Percentiles rank a stretch among this genome's conserved stretches.
Conservation (phyloP, 2,888 invertebrate genomes). For the Drosophila ezoana region DNA sequence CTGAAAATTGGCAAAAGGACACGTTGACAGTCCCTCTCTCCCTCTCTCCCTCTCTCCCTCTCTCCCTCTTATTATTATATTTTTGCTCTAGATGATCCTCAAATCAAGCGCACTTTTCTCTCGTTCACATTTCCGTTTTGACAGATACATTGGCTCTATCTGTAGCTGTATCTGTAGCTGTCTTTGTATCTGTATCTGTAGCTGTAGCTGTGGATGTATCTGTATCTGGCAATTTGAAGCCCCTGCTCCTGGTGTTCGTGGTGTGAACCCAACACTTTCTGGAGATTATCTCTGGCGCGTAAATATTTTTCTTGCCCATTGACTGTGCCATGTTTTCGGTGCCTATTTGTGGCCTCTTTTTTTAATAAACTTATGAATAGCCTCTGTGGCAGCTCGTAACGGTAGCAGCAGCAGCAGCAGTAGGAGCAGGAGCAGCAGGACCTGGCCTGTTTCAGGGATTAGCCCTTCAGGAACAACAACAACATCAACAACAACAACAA, state of each 20-base stretch:
- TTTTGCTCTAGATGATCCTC: conserved; percentile 70
- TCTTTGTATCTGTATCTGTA: conserved; percentile 18
- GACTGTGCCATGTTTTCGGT: conserved; percentile 71
- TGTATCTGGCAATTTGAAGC: conserved; percentile 67
- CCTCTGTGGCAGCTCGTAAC: conserved; percentile 2
- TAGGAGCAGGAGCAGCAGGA: conserved; percentile 28
- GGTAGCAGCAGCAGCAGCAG: conserved; percentile 29
- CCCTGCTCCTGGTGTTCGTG: conserved; percentile 62
- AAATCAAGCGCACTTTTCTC: conserved; percentile 77
- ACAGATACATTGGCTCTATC: conserved; percentile 74
- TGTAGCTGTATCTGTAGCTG: conserved; percentile 36
- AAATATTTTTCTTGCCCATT: conserved; percentile 82
- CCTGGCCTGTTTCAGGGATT: conserved; percentile 52
- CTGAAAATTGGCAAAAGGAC: conserved; percentile 53
- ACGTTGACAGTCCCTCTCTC: conserved; percentile 38
- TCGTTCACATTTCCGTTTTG: conserved; percentile 73
- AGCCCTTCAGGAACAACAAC: conserved; percentile 39
- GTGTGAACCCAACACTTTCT: conserved; percentile 78
- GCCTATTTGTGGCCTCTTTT: conserved; percentile 56
- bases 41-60: conserved; percentile 33
- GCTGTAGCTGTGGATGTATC: conserved; percentile 1
- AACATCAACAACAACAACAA: conserved; percentile 32
- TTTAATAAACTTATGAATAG: conserved; percentile 72
- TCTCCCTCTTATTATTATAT: conserved; percentile 18
- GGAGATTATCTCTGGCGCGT: conserved; percentile 82